These are phyloP conservation scores for Serripes groenlandicus DNA, from an alignment of 2,888 invertebrate genomes.

Conservation along the genomic window DNA sequence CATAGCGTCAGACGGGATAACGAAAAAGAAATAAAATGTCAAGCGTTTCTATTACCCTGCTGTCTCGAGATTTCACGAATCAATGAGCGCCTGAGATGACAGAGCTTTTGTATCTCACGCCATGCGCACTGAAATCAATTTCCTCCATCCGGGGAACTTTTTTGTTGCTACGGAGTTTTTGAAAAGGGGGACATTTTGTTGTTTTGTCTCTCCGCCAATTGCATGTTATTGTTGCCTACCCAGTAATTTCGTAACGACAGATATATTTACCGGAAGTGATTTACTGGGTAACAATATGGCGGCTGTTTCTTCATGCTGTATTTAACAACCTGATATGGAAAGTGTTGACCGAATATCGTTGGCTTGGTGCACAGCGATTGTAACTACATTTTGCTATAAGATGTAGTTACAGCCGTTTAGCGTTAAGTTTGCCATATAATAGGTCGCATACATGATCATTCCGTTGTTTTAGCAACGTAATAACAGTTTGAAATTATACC, in stretches of 20 bases:
- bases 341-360: too few relatives aligned
- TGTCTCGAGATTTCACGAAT: constrained; percentile 23
- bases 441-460: too few relatives aligned
- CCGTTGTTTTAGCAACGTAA: too few relatives aligned
- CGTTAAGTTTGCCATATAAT: too few relatives aligned
- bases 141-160: constrained; percentile 11
- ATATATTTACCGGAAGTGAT: constrained; percentile 15
- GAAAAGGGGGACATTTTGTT: not conserved
- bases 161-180: constrained; percentile 2
- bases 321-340: too few relatives aligned
- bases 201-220: not conserved
- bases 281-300: constrained; percentile 2
- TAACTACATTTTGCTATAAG: too few relatives aligned
- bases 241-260: constrained; percentile 10
- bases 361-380: too few relatives aligned
- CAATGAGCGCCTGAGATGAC: constrained; percentile 27
- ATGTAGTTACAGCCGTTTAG: too few relatives aligned
- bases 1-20: constrained; percentile 24
- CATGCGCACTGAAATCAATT: constrained; percentile 28
- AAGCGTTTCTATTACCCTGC: constrained; percentile 28
- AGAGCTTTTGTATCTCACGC: constrained; percentile 23
- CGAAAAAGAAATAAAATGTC: constrained; percentile 21
- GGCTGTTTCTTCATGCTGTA: not conserved
- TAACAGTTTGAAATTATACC: too few relatives aligned
- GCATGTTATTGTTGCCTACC: constrained; percentile 1